Evolutionary conservation across 2,113 vertebrate species (phyloP), one percentile per base, ranked within the genome.

Genomic region (Nannobrachium achirus): DNA sequence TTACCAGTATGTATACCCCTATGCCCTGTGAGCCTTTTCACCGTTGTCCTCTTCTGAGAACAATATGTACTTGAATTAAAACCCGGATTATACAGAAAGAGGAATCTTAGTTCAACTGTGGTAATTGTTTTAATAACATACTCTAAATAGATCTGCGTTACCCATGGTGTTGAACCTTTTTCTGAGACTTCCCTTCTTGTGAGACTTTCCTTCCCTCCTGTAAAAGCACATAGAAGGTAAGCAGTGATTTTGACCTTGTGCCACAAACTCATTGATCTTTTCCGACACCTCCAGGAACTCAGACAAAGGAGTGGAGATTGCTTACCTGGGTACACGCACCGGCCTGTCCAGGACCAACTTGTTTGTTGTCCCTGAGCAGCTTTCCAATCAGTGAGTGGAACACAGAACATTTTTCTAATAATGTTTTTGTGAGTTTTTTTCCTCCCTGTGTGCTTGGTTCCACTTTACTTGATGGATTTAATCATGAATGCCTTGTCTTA

Each of bases 271-370:
- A 46, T 10, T 63, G 2, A 15, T 80, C 10, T 56, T 38, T 20
- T n/a, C 16, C 67, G 38, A 66, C 38, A 76, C 59, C 90, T 89
- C 83, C 90, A 99, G 98, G 83, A 99, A 99, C 86, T 96, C 98
- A 68, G 98, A 98, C 92, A 99, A 99, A 88, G 98, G 97, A 9
- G 98, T 99, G 19, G 97, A 99, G 87, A 96, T 99, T n/a, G 93
- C 97, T 45, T 99, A 97, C 81, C 94, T 99, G 0, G 98, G 97
- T 19, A 99, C 98, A 10, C 95, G 97, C 8, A 97, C 96, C 0
- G 98, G 98, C 1, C 93, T 99, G 18, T 96, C 95, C 2, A 95
- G 98, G 63, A 94, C 95, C 82, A 98, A 97, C 90, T 89, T 98
- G 61, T 99, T 99, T 88, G 96, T 99, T 2, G 94, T 94, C 0